Evolutionary conservation across 35 echinoderm and acorn worm species (phyloP).

Genomic region (Apostichopus japonicus): DNA sequence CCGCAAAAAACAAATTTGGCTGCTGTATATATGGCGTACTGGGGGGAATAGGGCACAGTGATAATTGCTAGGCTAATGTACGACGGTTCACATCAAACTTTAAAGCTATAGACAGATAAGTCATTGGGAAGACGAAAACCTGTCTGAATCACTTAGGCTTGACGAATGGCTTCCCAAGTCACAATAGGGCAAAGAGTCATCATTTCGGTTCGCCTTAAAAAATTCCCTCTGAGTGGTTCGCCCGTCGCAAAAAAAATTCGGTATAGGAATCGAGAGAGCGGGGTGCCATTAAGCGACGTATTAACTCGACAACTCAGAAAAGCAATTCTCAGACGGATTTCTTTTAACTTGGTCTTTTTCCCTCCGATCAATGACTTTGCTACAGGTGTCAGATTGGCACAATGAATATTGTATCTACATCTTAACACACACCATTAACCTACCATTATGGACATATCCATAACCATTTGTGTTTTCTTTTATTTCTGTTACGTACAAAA

Average conservation of each 20-base stretch:
- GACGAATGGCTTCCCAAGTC: background rate
- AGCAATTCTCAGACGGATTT: too few species aligned
- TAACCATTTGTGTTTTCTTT: too few species aligned
- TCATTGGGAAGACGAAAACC: background rate
- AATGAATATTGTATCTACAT: too few species aligned
- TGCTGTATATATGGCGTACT: conserved; percentile 30
- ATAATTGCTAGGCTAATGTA: conserved; percentile 52
- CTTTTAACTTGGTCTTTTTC: too few species aligned
- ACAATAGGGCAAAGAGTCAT: background rate
- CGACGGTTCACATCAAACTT: background rate
- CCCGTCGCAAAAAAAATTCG: background rate
- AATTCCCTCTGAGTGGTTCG: background rate
- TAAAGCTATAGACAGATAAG: conserved; percentile 26
- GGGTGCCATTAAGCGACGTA: too few species aligned
- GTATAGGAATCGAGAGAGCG: background rate
- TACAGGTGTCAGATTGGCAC: too few species aligned
- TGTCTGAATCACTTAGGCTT: background rate
- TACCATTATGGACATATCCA: too few species aligned
- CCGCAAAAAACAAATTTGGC: conserved; percentile 44
- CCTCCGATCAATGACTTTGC: too few species aligned
- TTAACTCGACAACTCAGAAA: background rate
- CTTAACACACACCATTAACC: too few species aligned
- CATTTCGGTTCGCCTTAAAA: background rate
- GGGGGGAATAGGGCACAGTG: conserved; percentile 31
- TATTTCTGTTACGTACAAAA: too few species aligned